Percentiles rank a stretch among this genome's conserved stretches.
phyloP scores from a whole-genome alignment of 2,888 invertebrate species.

The Folsomia candida region DNA sequence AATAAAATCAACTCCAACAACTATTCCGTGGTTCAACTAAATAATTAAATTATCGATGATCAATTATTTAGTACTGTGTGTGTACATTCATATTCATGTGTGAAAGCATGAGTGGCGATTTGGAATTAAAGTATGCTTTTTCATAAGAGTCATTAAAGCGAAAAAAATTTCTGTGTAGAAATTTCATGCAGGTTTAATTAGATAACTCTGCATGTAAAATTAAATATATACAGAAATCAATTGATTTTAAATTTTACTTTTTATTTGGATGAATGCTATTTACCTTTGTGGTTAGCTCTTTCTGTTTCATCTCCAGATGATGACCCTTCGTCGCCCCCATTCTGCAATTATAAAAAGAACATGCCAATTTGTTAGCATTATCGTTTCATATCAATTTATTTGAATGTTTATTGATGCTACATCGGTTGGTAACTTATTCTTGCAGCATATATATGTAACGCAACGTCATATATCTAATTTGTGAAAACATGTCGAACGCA shows the following conservation, averaged over 20 bases:
- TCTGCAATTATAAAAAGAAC: constrained; percentile 30
- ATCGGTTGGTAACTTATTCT: too few relatives aligned
- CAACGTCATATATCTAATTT: neutral
- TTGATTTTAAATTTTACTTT: neutral
- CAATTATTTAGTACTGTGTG: neutral
- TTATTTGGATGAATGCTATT: neutral
- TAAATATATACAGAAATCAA: neutral
- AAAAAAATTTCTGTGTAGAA: too few relatives aligned
- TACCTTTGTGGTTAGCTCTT: constrained; percentile 41
- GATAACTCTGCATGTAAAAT: too few relatives aligned
- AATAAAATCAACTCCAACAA: too few relatives aligned
- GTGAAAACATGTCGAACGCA: neutral
- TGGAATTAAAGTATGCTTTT: neutral
- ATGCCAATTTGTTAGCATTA: neutral
- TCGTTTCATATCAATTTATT: neutral
- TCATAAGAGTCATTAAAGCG: neutral
- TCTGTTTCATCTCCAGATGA: constrained; percentile 43
- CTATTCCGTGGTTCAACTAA: too few relatives aligned
- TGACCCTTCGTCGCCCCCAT: constrained; percentile 46
- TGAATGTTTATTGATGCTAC: neutral
- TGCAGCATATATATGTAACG: neutral
- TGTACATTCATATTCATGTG: too few relatives aligned
- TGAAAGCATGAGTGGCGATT: neutral
- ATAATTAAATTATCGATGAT: neutral
- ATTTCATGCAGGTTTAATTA: too few relatives aligned